Evolutionary conservation across 1,140 invertebrate genomes (phyloP).

Genomic region (Caenorhabditis latens): DNA sequence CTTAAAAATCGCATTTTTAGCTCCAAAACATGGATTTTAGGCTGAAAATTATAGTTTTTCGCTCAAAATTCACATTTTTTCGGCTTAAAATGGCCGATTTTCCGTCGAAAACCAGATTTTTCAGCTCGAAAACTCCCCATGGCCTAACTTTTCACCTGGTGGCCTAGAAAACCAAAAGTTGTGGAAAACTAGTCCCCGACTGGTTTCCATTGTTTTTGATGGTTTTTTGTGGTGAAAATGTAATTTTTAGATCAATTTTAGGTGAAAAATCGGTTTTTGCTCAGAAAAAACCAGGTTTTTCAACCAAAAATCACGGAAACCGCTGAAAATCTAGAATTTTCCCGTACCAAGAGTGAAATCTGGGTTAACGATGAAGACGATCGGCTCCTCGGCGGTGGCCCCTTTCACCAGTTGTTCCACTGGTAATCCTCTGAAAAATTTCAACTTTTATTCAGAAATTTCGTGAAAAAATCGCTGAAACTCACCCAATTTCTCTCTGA

Average conservation of each 20-base stretch:
- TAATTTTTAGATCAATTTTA: background rate
- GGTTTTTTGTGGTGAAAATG: background rate
- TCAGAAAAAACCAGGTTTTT: background rate
- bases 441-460: background rate
- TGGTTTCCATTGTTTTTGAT: no score
- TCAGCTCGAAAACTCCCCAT: no score
- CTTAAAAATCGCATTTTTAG: background rate
- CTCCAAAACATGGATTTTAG: background rate
- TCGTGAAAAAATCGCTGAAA: no score
- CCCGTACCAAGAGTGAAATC: conserved; percentile 57
- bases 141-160: no score
- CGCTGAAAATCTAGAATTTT: no score
- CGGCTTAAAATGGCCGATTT: no score
- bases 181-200: no score
- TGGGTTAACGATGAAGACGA: conserved; percentile 56
- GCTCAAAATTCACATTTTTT: no score
- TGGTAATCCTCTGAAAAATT: background rate
- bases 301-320: background rate
- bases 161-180: no score
- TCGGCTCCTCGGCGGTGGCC: conserved; percentile 24
- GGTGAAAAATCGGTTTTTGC: no score
- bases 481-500: conserved; percentile 36
- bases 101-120: no score
- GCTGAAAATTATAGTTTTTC: no score
- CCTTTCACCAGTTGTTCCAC: background rate